Base-by-base conservation (phyloP, 1,140 invertebrate genomes). In the Zaprionus capensis region DNA sequence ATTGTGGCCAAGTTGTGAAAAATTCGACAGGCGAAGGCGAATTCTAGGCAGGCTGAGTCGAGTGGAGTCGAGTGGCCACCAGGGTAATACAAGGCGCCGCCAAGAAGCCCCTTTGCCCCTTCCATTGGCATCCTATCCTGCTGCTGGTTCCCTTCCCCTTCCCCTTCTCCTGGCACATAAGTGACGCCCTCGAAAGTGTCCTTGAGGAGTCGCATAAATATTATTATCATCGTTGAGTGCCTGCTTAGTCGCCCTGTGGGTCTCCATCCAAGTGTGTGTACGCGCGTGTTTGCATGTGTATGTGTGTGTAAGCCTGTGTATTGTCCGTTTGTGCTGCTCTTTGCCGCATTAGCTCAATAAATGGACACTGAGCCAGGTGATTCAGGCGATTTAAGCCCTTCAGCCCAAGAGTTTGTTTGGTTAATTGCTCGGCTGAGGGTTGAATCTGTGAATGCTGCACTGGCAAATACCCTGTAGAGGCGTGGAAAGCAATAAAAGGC, bases 161-260 rank as follows among this genome's bases (percentile, higher is more conserved):
- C 36, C 20, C 22, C 41, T 17, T 24, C 6, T 12, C 34, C 31
- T 5, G 12, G 2, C 64, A 58, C 66, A 75, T 78, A 78, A 75
- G 76, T 74, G 66, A 38, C 41, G 36, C 68, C 64, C 76, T 74
- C 65, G 73, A 46, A 75, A 84, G 85, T 90, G 85, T 82, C 85
- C 85, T 90, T 90, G 79, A 90, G 85, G 79, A 90, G 79, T 66
- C 85, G 73, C 81, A 90, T 90, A 90, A 90, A 90, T 90, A 90
- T 90, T 90, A 90, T 90, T 81, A 90, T 90, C 85, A 79, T 79
- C 84, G 70, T 68, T 71, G 82, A 84, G 74, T 78, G 70, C 71
- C 74, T 72, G 74, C 46, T 76, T 68, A 76, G 55, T 38, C 14
- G 36, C 36, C 20, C 7, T 53, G 46, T 51, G 20, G 12, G 12